Evolutionary conservation across 1,140 invertebrate species (phyloP).

Genomic region (Anastatus disparis): DNA sequence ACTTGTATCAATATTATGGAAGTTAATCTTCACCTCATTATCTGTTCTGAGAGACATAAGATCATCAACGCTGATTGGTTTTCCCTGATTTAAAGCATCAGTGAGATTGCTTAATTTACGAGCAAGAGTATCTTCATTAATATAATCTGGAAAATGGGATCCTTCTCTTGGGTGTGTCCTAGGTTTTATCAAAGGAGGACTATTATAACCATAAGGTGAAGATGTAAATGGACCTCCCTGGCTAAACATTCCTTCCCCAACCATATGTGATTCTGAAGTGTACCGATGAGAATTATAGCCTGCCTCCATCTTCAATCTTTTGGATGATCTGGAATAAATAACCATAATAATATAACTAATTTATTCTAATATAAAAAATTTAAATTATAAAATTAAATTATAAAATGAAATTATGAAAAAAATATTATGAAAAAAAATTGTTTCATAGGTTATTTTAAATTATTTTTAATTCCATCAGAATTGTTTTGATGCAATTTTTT

Average conservation of each 20-base stretch:
- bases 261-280: conserved; percentile 60
- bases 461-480: not conserved
- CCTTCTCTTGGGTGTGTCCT: conserved; percentile 56
- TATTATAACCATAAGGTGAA: conserved; percentile 61
- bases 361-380: not conserved
- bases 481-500: not conserved
- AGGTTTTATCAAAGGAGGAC: conserved; percentile 56
- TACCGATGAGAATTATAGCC: conserved; percentile 65
- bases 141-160: conserved; percentile 50
- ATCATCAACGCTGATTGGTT: conserved; percentile 66
- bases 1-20: not conserved
- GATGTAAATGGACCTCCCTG: conserved; percentile 59
- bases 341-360: not conserved
- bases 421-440: conserved; percentile 10
- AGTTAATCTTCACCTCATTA: conserved; percentile 58
- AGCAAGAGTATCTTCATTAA: conserved; percentile 58
- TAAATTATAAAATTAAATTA: not conserved
- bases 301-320: conserved; percentile 72
- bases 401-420: not conserved
- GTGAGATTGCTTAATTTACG: conserved; percentile 61
- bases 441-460: conserved; percentile 4
- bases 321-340: conserved; percentile 69
- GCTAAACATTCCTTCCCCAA: conserved; percentile 62
- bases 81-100: conserved; percentile 63
- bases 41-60: conserved; percentile 64